Percentiles rank a stretch among this genome's conserved stretches.
Evolutionary conservation across 2,888 invertebrate species (phyloP).

Genomic region (Coleophora deauratella): DNA sequence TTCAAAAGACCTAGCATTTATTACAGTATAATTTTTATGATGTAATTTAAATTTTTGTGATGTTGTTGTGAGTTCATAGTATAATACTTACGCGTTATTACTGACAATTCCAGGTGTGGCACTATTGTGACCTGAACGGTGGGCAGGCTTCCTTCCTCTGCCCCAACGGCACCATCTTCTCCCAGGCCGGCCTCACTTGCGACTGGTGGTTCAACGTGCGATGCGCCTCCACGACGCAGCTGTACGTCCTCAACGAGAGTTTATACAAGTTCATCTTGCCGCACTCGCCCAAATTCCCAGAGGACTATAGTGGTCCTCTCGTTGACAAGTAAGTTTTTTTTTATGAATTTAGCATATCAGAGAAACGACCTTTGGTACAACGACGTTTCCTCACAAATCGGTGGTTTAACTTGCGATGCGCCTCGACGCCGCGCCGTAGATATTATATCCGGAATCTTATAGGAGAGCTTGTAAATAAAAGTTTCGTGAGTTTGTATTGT

Average conservation of each 20-base stretch:
- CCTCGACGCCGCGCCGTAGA: no score
- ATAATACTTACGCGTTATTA: not conserved
- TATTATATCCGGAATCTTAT: no score
- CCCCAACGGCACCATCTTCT: slow-evolving; percentile 93
- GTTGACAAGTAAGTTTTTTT: slow-evolving; percentile 81
- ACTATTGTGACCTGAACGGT: slow-evolving; percentile 92
- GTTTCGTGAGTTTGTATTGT: no score
- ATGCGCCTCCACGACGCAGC: slow-evolving; percentile 86
- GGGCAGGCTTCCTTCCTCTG: slow-evolving; percentile 93
- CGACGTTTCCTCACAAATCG: no score
- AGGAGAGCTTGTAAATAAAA: no score
- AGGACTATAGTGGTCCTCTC: slow-evolving; percentile 90
- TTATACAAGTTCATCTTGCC: slow-evolving; percentile 92
- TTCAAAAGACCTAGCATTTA: no score
- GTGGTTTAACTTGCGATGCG: no score
- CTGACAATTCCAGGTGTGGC: slow-evolving; percentile 81
- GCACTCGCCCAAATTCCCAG: slow-evolving; percentile 90
- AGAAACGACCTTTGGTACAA: no score
- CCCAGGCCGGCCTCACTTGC: slow-evolving; percentile 89
- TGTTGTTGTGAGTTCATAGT: no score
- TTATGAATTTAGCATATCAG: no score
- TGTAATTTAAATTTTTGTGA: no score
- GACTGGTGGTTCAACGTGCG: slow-evolving; percentile 97
- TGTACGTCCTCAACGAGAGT: slow-evolving; percentile 90
- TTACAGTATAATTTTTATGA: no score